Percentiles rank a stretch among this genome's conserved stretches.
Conservation (phyloP, 2,113 vertebrate genomes). For the Labrus mixtus region DNA sequence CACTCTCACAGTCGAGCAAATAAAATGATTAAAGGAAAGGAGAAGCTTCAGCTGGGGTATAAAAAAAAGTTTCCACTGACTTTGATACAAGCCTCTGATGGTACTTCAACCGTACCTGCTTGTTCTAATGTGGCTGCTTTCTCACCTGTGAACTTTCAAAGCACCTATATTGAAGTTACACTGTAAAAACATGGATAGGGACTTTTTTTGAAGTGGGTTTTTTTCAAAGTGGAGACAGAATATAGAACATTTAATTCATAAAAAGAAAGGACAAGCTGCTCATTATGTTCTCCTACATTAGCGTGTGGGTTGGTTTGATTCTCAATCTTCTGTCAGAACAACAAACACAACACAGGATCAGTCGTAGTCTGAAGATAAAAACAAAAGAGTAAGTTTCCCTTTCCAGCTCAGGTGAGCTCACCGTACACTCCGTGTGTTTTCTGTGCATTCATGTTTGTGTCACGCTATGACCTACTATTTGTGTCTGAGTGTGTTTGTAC, state of each 20-base stretch:
- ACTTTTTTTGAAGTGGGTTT: conserved; percentile 32
- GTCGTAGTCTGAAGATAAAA: conserved; percentile 30
- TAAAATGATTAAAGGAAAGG: conserved; percentile 64
- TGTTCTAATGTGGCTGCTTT: conserved; percentile 54
- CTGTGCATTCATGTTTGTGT: conserved; percentile 43
- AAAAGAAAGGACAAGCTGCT: background rate
- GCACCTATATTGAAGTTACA: background rate
- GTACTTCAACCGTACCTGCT: conserved; percentile 47
- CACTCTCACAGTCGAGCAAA: conserved; percentile 42
- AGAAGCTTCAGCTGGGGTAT: conserved; percentile 10
- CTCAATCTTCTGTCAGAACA: conserved; percentile 11
- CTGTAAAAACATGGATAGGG: conserved; percentile 7
- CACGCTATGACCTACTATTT: conserved; percentile 66
- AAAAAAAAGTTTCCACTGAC: conserved; percentile 53
- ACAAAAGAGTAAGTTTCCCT: conserved; percentile 56
- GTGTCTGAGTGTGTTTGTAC: conserved; percentile 48
- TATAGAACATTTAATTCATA: background rate
- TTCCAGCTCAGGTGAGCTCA: conserved; percentile 62
- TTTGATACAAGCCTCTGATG: conserved; percentile 64
- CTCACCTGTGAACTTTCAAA: conserved; percentile 60
- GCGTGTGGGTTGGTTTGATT: background rate
- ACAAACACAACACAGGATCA: conserved; percentile 15
- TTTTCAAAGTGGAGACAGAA: conserved; percentile 32
- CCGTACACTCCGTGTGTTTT: conserved; percentile 11
- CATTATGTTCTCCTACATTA: conserved; percentile 10